phyloP scores from a whole-genome alignment of 2,888 invertebrate species.

The Cosmia trapezina region DNA sequence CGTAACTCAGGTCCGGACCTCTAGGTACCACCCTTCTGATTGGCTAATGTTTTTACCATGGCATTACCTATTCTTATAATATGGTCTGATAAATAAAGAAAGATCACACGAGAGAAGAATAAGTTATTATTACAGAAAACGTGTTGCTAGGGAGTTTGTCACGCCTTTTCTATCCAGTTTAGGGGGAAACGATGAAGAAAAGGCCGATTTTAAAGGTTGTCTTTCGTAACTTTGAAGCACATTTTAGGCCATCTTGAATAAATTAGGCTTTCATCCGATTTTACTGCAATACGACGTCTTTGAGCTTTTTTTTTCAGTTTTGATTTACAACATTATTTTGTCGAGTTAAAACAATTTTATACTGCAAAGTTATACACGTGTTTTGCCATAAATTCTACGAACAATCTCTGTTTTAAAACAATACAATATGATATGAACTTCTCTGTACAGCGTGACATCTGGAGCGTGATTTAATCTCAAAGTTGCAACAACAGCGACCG shows the following conservation, averaged over 20 bases:
- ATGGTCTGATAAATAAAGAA: conserved; percentile 6
- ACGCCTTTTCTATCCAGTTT: background rate
- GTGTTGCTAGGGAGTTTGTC: background rate
- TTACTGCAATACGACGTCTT: background rate
- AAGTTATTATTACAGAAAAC: background rate
- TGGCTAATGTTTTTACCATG: background rate
- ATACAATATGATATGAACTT: background rate
- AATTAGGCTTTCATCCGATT: background rate
- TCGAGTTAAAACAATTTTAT: background rate
- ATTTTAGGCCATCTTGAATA: background rate
- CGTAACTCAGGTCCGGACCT: background rate
- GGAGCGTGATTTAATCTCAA: conserved; percentile 37
- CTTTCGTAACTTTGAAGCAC: background rate
- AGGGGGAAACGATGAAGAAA: no score
- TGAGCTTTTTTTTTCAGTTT: no score
- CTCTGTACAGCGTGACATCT: conserved; percentile 26
- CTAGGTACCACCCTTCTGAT: no score
- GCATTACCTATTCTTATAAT: background rate
- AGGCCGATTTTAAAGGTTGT: background rate
- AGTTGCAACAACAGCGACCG: conserved; percentile 8
- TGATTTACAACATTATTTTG: no score
- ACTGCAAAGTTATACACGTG: background rate
- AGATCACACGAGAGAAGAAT: background rate
- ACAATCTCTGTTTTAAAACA: background rate
- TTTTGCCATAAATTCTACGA: background rate